Base-by-base conservation (phyloP, 2,797 vertebrate species). In the Enteromius anoplus region DNA sequence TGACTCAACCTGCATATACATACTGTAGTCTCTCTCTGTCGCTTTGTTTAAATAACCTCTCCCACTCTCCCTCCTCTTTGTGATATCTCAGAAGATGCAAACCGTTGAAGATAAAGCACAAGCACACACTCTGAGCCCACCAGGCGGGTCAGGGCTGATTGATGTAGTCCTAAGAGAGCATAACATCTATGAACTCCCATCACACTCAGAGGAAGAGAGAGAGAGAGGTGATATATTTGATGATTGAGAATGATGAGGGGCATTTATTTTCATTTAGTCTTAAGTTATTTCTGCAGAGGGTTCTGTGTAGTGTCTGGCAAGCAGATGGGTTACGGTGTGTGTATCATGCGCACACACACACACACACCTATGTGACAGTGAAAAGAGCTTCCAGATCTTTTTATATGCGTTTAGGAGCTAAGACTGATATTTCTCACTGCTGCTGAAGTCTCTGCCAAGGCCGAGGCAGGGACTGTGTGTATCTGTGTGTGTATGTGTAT, bases 211-310 rank as follows among this genome's bases (percentile, higher is more conserved):
- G 65, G 40, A 70, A 70, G 53, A 71, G 66, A 83, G 65, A 77
- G 81, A 62, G 75, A 62, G 82, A 37, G 60, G 53, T 78, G 53
- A 83, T 83, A 49, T 83, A 77, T 83, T 78, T 78, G 65, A 78
- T 83, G 82, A 83, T 83, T 66, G 82, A 83, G 82, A 83, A 78
- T 83, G 75, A 83, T 78, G 82, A 78, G 75, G 75, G 82, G 73
- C 75, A 83, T 83, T 83, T 83, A 83, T 83, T 83, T 83, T 83
- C 75, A 83, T 83, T 83, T 83, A 78, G 73, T 78, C 82, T 78
- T 83, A 78, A 78, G 75, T 70, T 83, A 83, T 83, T 71, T 77
- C 82, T 78, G 66, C 75, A 71, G 51, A 32, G 65, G 82, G 75
- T 83, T 83, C 81, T 78, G 82, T 70, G 75, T 78, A 78, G 66